Conservation (phyloP, 2,888 invertebrate species). For the Masnerella sp. region DNA sequence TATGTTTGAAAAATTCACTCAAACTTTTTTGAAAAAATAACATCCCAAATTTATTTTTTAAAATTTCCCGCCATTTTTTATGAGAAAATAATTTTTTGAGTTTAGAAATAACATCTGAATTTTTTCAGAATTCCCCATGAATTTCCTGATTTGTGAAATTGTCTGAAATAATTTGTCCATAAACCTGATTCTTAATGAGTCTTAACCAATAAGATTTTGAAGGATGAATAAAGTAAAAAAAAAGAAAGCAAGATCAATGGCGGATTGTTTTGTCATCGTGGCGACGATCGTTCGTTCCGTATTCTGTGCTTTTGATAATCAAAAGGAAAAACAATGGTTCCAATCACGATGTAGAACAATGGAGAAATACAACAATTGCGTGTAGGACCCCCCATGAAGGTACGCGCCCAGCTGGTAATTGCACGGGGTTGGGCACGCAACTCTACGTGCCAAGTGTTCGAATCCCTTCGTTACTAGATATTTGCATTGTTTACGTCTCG, state of each 20-base stretch:
- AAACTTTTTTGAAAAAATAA: no score
- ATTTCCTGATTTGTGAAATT: no score
- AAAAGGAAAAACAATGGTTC: slow-evolving; percentile 74
- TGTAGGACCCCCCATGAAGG: slow-evolving; percentile 77
- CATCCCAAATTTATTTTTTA: no score
- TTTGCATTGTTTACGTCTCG: slow-evolving; percentile 68
- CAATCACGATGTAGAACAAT: slow-evolving; percentile 76
- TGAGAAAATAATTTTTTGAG: no score
- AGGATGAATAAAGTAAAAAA: no score
- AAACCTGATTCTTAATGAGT: no score
- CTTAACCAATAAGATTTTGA: slow-evolving; percentile 7
- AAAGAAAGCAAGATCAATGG: slow-evolving; percentile 13
- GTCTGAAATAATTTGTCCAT: no score
- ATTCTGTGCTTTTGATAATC: slow-evolving; percentile 68
- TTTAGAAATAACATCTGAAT: no score
- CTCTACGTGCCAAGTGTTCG: slow-evolving; percentile 76
- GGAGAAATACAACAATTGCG: slow-evolving; percentile 76
- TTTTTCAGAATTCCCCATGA: no score
- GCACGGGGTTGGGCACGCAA: slow-evolving; percentile 71
- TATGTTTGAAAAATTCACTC: no score
- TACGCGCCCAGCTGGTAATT: slow-evolving; percentile 76
- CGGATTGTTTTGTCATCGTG: slow-evolving; percentile 45
- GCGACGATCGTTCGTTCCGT: slow-evolving; percentile 55
- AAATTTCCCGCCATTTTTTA: no score
- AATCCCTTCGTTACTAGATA: slow-evolving; percentile 72